Percentiles rank a stretch among this genome's conserved stretches.
Evolutionary conservation across 64 coral and sea anemone species (phyloP).

Genomic region (Pachyseris speciosa): DNA sequence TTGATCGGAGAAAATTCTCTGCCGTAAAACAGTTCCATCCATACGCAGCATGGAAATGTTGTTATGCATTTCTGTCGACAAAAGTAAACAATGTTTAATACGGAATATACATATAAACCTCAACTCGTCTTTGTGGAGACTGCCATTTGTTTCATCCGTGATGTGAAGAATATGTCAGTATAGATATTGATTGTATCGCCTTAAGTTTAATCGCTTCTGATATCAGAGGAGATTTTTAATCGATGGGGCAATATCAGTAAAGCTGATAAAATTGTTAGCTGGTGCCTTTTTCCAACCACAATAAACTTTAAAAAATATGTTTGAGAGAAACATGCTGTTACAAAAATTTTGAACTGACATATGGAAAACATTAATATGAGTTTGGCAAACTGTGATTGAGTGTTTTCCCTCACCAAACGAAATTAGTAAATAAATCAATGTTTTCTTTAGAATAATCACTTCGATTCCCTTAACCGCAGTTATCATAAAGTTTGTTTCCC

Average conservation of each 20-base stretch:
- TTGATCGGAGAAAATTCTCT: too few species aligned
- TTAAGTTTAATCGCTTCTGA: background rate
- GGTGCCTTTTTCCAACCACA: background rate
- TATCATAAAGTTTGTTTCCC: background rate
- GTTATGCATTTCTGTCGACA: too few species aligned
- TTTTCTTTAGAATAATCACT: background rate
- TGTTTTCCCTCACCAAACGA: background rate
- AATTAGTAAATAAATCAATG: conserved; percentile 30
- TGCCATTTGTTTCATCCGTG: too few species aligned
- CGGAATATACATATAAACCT: too few species aligned
- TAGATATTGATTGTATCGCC: too few species aligned
- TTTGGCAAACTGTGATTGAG: conserved; percentile 25
- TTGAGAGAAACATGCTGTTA: background rate
- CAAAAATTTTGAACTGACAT: background rate
- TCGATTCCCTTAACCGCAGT: background rate
- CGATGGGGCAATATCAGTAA: background rate
- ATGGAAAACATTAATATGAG: background rate
- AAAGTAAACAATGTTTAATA: too few species aligned
- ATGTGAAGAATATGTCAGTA: too few species aligned
- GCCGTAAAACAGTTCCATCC: too few species aligned
- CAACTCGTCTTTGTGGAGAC: too few species aligned
- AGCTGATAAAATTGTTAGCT: background rate
- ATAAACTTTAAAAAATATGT: too few species aligned
- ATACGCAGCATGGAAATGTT: too few species aligned
- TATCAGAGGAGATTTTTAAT: background rate